Evolutionary conservation across 2,113 vertebrate genomes (phyloP).

Genomic region (Laterallus jamaicensis): DNA sequence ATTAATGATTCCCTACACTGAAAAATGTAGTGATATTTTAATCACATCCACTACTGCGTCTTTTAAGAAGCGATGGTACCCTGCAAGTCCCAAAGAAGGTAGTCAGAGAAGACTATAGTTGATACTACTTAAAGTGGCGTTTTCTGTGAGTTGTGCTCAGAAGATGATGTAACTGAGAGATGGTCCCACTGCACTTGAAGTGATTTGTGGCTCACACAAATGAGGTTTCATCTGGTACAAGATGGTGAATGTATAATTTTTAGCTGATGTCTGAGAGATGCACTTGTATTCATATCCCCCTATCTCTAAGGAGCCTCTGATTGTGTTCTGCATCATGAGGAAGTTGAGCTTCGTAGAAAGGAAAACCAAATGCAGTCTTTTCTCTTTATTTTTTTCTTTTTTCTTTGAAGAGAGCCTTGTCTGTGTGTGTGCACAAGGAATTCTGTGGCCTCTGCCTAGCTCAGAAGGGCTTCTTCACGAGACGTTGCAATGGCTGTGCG

Average conservation of each 20-base stretch:
- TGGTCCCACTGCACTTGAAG: neutral
- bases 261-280: neutral
- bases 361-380: neutral
- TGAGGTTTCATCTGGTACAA: constrained; percentile 31
- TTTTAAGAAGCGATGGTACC: neutral
- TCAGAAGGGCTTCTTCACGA: neutral
- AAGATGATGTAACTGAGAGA: neutral
- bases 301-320: neutral
- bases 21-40: constrained; percentile 62
- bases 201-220: constrained; percentile 28
- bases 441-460: neutral
- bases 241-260: constrained; percentile 29
- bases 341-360: constrained; percentile 29
- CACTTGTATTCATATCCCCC: neutral
- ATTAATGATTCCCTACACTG: constrained; percentile 57
- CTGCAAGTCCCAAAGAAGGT: neutral
- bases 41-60: constrained; percentile 5
- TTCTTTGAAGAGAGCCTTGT: neutral
- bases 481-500: neutral
- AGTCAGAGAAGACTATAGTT: neutral
- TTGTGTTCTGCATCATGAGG: neutral
- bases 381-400: neutral
- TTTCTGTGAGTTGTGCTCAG: neutral
- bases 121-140: neutral
- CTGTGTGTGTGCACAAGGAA: neutral